These are phyloP conservation scores for Drosophila longiperda DNA, from an alignment of 2,888 invertebrate genomes.

Conservation along the genomic window DNA sequence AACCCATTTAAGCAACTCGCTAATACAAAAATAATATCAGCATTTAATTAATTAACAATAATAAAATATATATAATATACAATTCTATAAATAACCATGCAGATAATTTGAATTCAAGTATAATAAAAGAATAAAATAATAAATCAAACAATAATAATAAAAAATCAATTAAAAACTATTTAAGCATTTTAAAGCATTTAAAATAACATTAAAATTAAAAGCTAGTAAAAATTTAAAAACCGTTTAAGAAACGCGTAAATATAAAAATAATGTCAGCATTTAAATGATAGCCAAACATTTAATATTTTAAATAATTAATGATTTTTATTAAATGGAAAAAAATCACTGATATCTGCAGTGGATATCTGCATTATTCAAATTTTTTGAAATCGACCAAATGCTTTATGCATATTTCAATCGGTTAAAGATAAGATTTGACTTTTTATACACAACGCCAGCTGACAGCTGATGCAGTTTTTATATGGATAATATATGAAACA, in stretches of 20 bases:
- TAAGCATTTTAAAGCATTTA: no score
- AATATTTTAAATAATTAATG: not conserved
- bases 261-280: not conserved
- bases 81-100: not conserved
- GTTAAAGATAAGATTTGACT: conserved; percentile 7
- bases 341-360: not conserved
- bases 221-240: not conserved
- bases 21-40: no score
- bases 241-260: not conserved
- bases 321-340: not conserved
- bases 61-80: no score
- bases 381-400: not conserved
- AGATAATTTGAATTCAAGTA: not conserved
- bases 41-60: no score
- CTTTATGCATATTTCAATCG: not conserved
- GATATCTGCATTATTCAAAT: no score
- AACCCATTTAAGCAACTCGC: no score
- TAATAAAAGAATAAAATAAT: not conserved
- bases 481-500: not conserved
- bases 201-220: no score
- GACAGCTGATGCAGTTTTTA: conserved; percentile 28
- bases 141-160: no score
- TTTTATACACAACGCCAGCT: not conserved
- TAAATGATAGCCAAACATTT: not conserved
- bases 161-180: no score